A percentile compares a stretch with the other conserved stretches of the same genome.
These are phyloP conservation scores for Botia kubotai DNA, from an alignment of 2,797 vertebrate species.

Conservation along the genomic window DNA sequence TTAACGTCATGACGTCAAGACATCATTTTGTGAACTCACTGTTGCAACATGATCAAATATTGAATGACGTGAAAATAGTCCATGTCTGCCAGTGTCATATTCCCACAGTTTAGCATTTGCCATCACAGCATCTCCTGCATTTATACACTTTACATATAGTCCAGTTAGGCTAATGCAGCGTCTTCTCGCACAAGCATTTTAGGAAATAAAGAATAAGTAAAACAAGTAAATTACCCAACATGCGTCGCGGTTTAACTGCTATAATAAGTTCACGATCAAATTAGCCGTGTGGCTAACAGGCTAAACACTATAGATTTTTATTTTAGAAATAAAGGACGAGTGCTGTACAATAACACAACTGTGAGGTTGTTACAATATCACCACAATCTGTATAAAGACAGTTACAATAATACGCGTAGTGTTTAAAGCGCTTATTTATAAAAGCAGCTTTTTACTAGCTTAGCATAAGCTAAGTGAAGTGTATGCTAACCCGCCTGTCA, in stretches of 20 bases:
- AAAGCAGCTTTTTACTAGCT: not conserved
- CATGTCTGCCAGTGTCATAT: slow-evolving; percentile 1
- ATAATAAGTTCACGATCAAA: not conserved
- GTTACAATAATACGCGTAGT: not conserved
- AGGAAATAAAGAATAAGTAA: no score
- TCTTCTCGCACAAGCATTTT: not conserved
- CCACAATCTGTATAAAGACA: not conserved
- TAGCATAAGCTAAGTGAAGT: slow-evolving; percentile 23
- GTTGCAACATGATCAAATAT: not conserved
- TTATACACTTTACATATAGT: not conserved
- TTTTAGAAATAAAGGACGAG: not conserved
- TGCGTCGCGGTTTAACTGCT: not conserved
- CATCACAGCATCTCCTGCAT: not conserved
- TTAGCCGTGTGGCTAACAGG: slow-evolving; percentile 17
- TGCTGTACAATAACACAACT: not conserved
- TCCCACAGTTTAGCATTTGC: slow-evolving; percentile 1
- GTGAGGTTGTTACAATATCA: not conserved
- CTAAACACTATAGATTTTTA: not conserved
- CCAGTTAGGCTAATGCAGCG: not conserved
- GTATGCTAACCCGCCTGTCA: not conserved
- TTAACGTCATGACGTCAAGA: no score
- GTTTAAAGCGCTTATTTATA: not conserved
- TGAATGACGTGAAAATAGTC: slow-evolving; percentile 13
- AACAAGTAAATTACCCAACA: not conserved
- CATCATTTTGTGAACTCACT: not conserved